Base-by-base conservation (phyloP, 1,140 invertebrate species). In the Drosophila santomea region DNA sequence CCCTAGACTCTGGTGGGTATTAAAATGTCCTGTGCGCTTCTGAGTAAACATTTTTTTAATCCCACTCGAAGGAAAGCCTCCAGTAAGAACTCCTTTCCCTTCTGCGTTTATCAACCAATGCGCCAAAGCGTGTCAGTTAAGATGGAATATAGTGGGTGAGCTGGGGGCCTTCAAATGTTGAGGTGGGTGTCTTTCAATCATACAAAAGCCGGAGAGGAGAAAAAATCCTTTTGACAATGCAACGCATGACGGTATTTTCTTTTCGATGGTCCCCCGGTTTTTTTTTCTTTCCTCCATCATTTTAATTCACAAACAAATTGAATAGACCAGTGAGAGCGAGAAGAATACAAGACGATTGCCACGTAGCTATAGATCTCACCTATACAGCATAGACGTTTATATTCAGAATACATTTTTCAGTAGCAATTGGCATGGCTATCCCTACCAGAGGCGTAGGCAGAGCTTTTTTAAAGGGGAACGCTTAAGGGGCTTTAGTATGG, bases 61-160 rank as follows among this genome's bases (percentile, higher is more conserved):
- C 83, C 83, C 72, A 62, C 67, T 74, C 75, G 67, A 89, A 77
- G 84, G 71, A 84, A 67, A 69, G 75, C 84, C 83, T 79, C 58
- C 52, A 59, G 75, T 61, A 67, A 60, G 64, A 23, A 58, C 44
- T 57, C 58, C 81, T 68, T 75, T 73, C 50, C 66, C 75, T 44
- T n/a, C 61, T 63, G 57, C 72, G 78, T 76, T 88, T 88, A 88
- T 88, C 83, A 77, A 77, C 48, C 80, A 67, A 83, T 55, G 84
- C 79, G 83, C 84, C 84, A 88, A 88, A 77, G 83, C 84, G 80
- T 89, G 84, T 88, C 83, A 83, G 83, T 73, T 79, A 74, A 55
- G 55, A 58, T 35, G 69, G 47, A 36, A 41, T 36, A 32, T 23
- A 48, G 68, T 38, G 67, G 41, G 28, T 44, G 44, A 14, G 15